Conservation (phyloP, 1,140 invertebrate species). For the Pachyrhynchus sulphureomaculatus region DNA sequence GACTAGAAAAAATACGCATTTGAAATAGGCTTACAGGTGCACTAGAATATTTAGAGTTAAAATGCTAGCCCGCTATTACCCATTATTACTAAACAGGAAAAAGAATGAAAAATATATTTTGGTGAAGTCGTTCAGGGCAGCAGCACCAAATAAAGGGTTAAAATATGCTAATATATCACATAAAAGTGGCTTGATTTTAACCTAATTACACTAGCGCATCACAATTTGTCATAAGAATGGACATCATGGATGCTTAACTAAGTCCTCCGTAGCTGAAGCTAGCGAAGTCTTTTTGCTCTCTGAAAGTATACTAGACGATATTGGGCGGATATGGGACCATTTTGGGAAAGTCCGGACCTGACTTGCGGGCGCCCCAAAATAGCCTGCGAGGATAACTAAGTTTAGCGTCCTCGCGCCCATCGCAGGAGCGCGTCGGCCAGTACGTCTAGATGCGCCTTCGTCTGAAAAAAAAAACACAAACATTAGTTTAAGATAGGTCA, state of each 20-base stretch:
- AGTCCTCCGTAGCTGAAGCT: slow-evolving; percentile 40
- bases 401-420: slow-evolving; percentile 87
- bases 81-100: background rate
- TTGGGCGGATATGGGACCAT: slow-evolving; percentile 37
- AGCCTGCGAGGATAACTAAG: slow-evolving; percentile 22
- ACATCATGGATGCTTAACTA: slow-evolving; percentile 23
- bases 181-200: slow-evolving; percentile 9
- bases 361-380: slow-evolving; percentile 41
- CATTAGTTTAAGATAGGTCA: background rate
- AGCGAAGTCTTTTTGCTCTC: slow-evolving; percentile 51
- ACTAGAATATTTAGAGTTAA: slow-evolving; percentile 2
- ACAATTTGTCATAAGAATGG: slow-evolving; percentile 15
- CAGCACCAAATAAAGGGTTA: background rate
- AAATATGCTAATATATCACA: slow-evolving; percentile 2
- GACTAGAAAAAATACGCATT: slow-evolving; percentile 5
- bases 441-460: slow-evolving; percentile 91
- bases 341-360: slow-evolving; percentile 46
- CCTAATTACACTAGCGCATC: slow-evolving; percentile 19
- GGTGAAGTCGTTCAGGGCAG: background rate
- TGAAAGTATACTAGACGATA: slow-evolving; percentile 46
- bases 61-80: background rate
- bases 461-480: slow-evolving; percentile 65
- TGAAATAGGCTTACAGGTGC: background rate
- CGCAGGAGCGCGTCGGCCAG: slow-evolving; percentile 87
- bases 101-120: background rate